These are phyloP conservation scores for Pavo muticus DNA, from an alignment of 2,113 vertebrate species.

Conservation along the genomic window DNA sequence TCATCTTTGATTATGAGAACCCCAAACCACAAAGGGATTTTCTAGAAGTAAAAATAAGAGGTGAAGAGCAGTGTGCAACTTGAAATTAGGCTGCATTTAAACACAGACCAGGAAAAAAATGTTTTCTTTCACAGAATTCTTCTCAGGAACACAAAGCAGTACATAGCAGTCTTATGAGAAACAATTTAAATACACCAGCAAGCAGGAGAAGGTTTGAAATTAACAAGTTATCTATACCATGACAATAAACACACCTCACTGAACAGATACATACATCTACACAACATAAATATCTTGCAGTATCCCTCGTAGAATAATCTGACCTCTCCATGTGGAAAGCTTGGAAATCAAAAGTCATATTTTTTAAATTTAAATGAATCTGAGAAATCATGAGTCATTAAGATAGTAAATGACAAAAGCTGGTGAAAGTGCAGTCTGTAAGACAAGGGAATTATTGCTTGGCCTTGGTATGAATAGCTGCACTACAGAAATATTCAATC, in stretches of 20 bases:
- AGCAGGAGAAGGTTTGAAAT: background rate
- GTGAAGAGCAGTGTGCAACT: background rate
- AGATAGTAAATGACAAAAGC: background rate
- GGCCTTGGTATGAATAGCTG: rapidly evolving
- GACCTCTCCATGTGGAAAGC: background rate
- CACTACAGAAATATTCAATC: background rate
- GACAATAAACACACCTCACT: background rate
- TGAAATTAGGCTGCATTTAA: background rate
- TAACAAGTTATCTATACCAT: background rate
- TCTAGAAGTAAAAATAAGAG: background rate
- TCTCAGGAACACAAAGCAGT: background rate
- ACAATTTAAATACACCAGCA: background rate
- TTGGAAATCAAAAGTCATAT: background rate
- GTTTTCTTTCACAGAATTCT: background rate
- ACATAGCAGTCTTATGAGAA: background rate
- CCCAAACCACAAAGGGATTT: background rate
- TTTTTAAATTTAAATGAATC: background rate
- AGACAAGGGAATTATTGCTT: background rate
- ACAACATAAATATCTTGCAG: background rate
- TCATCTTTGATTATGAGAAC: background rate
- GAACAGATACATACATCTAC: background rate
- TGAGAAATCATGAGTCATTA: background rate
- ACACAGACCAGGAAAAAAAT: background rate
- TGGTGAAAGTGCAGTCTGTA: background rate
- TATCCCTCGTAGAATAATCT: background rate